These are phyloP conservation scores for Ptiloglossa arizonensis DNA, from an alignment of 1,140 invertebrate genomes.

Conservation along the genomic window DNA sequence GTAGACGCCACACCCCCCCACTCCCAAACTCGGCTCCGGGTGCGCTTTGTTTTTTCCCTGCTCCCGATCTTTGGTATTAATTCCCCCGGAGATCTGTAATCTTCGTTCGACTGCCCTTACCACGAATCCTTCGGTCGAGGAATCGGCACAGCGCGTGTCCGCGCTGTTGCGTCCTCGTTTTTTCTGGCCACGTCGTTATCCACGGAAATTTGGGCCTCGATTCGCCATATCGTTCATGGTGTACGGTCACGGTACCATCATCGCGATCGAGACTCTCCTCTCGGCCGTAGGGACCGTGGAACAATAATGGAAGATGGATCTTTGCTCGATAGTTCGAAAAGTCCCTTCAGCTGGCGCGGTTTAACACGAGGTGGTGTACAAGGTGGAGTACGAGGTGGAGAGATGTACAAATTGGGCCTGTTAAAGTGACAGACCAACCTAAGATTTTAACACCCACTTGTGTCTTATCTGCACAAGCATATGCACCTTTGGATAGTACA, in stretches of 20 bases:
- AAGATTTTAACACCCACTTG: no score
- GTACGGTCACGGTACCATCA: neutral
- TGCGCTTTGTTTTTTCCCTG: neutral
- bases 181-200: neutral
- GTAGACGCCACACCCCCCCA: neutral
- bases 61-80: slow-evolving; percentile 3
- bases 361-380: no score
- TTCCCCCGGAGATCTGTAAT: slow-evolving; percentile 8
- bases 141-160: slow-evolving; percentile 7
- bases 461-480: no score
- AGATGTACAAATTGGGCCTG: no score
- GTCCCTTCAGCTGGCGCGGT: no score
- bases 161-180: neutral
- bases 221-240: neutral
- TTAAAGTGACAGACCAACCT: no score
- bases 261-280: neutral
- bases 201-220: neutral
- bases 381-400: no score
- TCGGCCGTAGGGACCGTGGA: no score
- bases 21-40: no score
- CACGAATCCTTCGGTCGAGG: neutral
- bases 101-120: neutral
- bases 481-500: no score
- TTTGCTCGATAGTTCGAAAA: no score
- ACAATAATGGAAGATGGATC: no score